These are phyloP conservation scores for Tragelaphus scriptus DNA, from an alignment of 2,113 vertebrate species.

Conservation along the genomic window DNA sequence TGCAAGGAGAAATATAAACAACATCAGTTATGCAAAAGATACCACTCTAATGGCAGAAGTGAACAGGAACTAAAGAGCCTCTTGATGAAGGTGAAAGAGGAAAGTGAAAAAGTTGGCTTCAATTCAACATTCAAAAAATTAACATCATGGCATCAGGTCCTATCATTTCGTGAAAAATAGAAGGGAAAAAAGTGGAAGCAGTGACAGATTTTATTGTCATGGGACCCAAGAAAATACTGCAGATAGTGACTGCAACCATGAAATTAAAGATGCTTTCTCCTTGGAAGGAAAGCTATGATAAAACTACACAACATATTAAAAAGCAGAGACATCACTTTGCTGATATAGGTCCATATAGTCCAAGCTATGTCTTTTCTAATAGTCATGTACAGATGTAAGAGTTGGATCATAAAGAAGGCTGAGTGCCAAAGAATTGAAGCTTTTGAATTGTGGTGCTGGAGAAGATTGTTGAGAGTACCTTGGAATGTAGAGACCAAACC, in stretches of 20 bases:
- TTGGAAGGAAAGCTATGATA: background rate
- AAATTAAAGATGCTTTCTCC: background rate
- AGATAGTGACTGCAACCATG: background rate
- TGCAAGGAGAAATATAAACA: background rate
- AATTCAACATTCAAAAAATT: background rate
- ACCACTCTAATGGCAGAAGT: background rate
- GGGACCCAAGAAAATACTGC: background rate
- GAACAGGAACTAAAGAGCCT: background rate
- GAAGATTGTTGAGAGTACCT: background rate
- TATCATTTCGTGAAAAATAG: background rate
- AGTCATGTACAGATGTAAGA: background rate
- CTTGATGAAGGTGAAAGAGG: background rate
- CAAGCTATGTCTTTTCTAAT: background rate
- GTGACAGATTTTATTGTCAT: background rate
- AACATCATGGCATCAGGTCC: background rate
- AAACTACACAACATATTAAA: background rate
- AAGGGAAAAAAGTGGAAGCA: background rate
- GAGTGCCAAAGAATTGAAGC: background rate
- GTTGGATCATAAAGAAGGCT: background rate
- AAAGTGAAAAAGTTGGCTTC: background rate
- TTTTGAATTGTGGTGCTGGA: background rate
- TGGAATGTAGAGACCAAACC: background rate
- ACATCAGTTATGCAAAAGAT: background rate
- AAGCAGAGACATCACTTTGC: background rate
- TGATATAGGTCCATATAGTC: background rate